Base-by-base conservation (phyloP, 2,113 vertebrate species). In the Polyodon spathula region DNA sequence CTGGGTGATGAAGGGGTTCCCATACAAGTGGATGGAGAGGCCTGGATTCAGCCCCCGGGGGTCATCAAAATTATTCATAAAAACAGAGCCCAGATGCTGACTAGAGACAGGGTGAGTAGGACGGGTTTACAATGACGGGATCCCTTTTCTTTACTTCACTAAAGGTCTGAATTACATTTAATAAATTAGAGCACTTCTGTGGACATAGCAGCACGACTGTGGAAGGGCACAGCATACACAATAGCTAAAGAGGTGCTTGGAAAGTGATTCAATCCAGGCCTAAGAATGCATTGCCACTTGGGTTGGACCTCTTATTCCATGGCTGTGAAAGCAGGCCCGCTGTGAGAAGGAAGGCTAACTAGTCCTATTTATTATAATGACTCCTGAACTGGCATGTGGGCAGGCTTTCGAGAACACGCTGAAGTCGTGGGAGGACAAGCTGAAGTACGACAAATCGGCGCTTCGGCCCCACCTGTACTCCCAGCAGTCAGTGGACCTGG, bases 21-120 rank as follows among this genome's bases (percentile, higher is more conserved):
- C 6, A 90, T 97, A 51, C 95, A 98, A 80, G 95, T 98, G 1
- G 95, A 98, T 54, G 95, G 95, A 1, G 95, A 98, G 73, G 95
- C 95, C 1, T 98, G 95, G 95, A 93, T 98, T 66, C 95, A 98
- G 65, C 95, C 94, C 27, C 94, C 95, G 0, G 94, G 95, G 16
- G 88, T 98, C 69, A 97, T 98, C 78, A 97, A 97, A 83, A 97
- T 97, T 61, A 84, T 97, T 62, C 95, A 98, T 78, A 97, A 98
- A 80, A 97, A 98, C 82, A 78, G 95, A 73, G 94, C 95, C 48
- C 95, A 98, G 83, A 97, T 97, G 94, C 78, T 97, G 62, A 97
- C 95, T 10, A 89, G 95, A 78, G 95, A 98, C 84, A 83, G 94
- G 74, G 95, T 98, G 83, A 66, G 93, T 82, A 57, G 11, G 54